phyloP scores from a whole-genome alignment of 2,888 invertebrate genomes.

The Parelbella ahira region DNA sequence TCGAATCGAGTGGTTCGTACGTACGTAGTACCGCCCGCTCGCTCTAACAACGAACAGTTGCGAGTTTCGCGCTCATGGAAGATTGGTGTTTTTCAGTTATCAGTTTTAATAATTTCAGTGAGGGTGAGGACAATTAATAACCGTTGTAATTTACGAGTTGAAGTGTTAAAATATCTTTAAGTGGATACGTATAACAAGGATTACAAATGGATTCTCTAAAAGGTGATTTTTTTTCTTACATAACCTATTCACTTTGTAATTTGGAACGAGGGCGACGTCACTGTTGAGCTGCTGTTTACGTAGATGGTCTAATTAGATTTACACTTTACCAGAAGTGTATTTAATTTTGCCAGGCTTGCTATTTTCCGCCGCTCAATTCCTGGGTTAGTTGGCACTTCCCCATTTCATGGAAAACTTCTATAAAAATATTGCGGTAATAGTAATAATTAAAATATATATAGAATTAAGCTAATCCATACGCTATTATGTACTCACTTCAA shows the following conservation, averaged over 20 bases:
- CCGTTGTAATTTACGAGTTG: slow-evolving; percentile 36
- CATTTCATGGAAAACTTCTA: no score
- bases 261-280: slow-evolving; percentile 51
- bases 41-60: slow-evolving; percentile 44
- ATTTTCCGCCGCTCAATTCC: slow-evolving; percentile 7
- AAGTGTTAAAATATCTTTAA: slow-evolving; percentile 44
- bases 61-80: slow-evolving; percentile 64
- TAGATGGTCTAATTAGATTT: slow-evolving; percentile 25
- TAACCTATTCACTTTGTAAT: slow-evolving; percentile 59
- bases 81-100: slow-evolving; percentile 51
- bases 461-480: no score
- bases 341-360: slow-evolving; percentile 9
- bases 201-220: slow-evolving; percentile 62
- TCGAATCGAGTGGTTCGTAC: slow-evolving; percentile 27
- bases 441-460: no score
- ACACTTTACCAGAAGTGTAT: slow-evolving; percentile 8
- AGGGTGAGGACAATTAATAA: slow-evolving; percentile 44
- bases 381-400: no score
- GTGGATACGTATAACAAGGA: slow-evolving; percentile 37
- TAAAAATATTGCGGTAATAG: no score
- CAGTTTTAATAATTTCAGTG: slow-evolving; percentile 45
- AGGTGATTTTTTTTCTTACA: slow-evolving; percentile 56
- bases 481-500: no score
- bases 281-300: slow-evolving; percentile 28
- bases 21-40: slow-evolving; percentile 34